These are phyloP conservation scores for Agrochola macilenta DNA, from an alignment of 2,888 invertebrate genomes.

Conservation along the genomic window DNA sequence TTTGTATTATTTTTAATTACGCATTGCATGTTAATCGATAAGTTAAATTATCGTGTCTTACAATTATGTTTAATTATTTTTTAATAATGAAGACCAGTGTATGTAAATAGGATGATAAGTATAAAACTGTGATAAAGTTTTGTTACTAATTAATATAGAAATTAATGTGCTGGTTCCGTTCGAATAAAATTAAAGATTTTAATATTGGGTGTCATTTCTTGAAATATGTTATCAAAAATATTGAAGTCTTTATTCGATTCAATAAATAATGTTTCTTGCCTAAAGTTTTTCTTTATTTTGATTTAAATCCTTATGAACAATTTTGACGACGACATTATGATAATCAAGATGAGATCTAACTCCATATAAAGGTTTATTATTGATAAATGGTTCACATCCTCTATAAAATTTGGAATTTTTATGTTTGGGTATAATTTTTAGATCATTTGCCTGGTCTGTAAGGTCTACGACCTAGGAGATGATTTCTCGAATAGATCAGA, in stretches of 20 bases:
- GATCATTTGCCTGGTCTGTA: constrained; percentile 61
- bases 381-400: constrained; percentile 68
- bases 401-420: constrained; percentile 66
- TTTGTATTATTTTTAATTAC: background rate
- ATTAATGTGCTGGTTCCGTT: constrained; percentile 15
- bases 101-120: background rate
- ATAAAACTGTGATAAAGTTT: constrained; percentile 51
- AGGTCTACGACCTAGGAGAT: constrained; percentile 60
- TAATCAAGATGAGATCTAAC: constrained; percentile 43
- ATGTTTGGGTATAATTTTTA: constrained; percentile 48
- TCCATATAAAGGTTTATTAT: constrained; percentile 50
- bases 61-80: background rate
- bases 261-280: constrained; percentile 43
- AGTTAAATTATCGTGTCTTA: constrained; percentile 16
- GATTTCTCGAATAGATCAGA: constrained; percentile 11
- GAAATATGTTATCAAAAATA: constrained; percentile 14
- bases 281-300: constrained; percentile 41
- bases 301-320: constrained; percentile 50
- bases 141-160: constrained; percentile 8
- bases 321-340: constrained; percentile 43
- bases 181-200: constrained; percentile 16
- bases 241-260: constrained; percentile 11
- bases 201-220: constrained; percentile 4
- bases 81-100: background rate
- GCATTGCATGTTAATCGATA: background rate